Base-by-base conservation (phyloP, 2,113 vertebrate species). In the Martes martes region DNA sequence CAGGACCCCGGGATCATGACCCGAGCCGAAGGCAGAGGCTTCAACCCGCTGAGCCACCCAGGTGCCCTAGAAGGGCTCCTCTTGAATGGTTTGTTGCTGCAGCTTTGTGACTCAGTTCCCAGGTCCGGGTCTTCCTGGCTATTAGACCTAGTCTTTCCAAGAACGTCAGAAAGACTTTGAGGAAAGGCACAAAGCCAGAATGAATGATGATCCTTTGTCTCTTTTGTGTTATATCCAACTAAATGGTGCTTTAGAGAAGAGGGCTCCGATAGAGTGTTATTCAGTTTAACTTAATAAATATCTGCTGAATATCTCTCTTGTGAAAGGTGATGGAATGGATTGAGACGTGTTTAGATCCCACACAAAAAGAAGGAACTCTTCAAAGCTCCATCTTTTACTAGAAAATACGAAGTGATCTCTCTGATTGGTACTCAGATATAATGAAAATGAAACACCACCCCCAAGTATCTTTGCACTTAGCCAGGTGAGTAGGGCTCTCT, bases 121-220 rank as follows among this genome's bases (percentile, higher is more conserved):
- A 45, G 23, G 2, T 42, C 21, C 0, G 0, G 6, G 21, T 36
- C 26, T 74, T 69, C 59, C 59, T 57, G 36, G 24, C 16, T 28
- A 0, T 18, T 55, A 2, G 11, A 26, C 8, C 19, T 28, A 21
- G 55, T 71, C 50, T 65, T 59, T 31, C 69, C 85, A 18, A 31
- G 91, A 57, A 80, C 1, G 5, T 4, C 74, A 84, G 14, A 57
- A 52, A 76, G 50, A 2, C n/a, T 47, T n/a, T 8, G 21, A 8
- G 33, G 36, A 39, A 74, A 85, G 52, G 10, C 2, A 0, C 57
- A 65, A 24, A 85, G 28, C 45, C n/a, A n/a, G 45, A 63, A 86
- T 52, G 59, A 88, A 83, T 2, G 57, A n/a, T 21, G 71, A 26
- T 1, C 6, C 11, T 5, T 4, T 8, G 2, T 52, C 52, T 88